Percentiles rank a stretch among this genome's conserved stretches.
These are phyloP conservation scores for western clawed frog (Xenopus tropicalis) DNA, from an alignment of 2,113 vertebrate genomes.

Conservation along the genomic window DNA sequence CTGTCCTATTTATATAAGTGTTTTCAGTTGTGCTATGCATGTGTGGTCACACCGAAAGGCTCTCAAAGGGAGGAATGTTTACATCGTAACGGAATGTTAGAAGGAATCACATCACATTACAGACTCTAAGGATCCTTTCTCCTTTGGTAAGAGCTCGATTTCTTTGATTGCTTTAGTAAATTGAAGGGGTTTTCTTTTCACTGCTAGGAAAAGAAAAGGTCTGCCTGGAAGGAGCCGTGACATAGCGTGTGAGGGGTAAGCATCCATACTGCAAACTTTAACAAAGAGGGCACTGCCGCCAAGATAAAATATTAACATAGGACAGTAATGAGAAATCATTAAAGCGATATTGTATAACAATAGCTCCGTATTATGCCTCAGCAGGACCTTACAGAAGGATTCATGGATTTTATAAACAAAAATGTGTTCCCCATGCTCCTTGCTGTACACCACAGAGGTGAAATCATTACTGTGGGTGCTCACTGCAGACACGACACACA, in stretches of 20 bases:
- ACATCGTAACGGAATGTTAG: conserved; percentile 10
- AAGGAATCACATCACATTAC: fast-evolving
- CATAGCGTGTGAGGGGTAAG: background rate
- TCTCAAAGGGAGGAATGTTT: conserved; percentile 23
- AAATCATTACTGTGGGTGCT: background rate
- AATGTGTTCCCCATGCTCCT: conserved; percentile 43
- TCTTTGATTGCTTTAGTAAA: conserved; percentile 31
- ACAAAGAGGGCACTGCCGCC: background rate
- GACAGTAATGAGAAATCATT: background rate
- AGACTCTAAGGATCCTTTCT: conserved; percentile 2
- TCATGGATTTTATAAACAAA: conserved; percentile 38
- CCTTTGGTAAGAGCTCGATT: background rate
- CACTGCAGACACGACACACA: background rate
- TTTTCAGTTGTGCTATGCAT: background rate
- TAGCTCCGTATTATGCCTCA: background rate
- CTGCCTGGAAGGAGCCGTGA: background rate
- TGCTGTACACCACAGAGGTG: too few species aligned
- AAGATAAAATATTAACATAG: conserved; percentile 3
- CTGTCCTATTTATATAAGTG: conserved; percentile 13
- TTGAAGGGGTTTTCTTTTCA: conserved; percentile 40
- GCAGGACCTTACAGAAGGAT: background rate
- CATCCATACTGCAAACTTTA: conserved; percentile 1
- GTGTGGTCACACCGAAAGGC: background rate
- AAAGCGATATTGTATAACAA: background rate
- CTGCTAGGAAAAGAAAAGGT: conserved; percentile 32